These are phyloP conservation scores for Sicus ferrugineus DNA, from an alignment of 2,888 invertebrate species.

Conservation along the genomic window DNA sequence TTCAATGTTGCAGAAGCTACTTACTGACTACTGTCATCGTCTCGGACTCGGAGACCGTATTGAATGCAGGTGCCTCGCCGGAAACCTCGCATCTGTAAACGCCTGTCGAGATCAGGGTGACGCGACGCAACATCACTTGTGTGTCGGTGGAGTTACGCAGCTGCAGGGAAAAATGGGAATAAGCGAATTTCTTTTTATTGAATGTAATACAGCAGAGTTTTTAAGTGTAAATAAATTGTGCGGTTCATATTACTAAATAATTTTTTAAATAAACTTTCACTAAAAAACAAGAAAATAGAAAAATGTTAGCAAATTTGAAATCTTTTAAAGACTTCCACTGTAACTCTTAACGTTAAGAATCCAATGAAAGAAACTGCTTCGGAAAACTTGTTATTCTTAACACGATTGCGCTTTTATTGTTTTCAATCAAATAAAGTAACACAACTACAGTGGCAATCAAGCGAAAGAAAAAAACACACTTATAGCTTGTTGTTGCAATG, in stretches of 20 bases:
- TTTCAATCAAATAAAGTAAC: neutral
- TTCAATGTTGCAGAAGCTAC: constrained; percentile 50
- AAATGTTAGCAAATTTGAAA: neutral
- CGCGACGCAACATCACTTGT: constrained; percentile 73
- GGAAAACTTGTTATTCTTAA: neutral
- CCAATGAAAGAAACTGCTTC: neutral
- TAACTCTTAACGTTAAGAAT: too few species aligned
- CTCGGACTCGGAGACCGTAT: constrained; percentile 76
- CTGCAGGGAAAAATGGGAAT: constrained; percentile 66
- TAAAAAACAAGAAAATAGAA: neutral
- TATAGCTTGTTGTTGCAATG: neutral
- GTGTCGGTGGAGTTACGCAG: constrained; percentile 72
- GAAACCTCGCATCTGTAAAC: constrained; percentile 81
- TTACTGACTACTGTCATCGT: constrained; percentile 80
- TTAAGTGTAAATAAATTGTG: too few species aligned
- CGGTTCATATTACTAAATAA: too few species aligned
- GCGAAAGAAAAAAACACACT: neutral
- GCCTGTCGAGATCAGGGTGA: constrained; percentile 75
- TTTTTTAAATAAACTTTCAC: neutral
- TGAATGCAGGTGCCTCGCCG: constrained; percentile 79
- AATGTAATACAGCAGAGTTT: too few species aligned
- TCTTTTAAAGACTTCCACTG: neutral
- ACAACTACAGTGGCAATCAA: neutral
- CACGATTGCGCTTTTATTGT: neutral
- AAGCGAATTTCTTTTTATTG: too few species aligned